These are phyloP conservation scores for Ascaphus truei DNA, from an alignment of 2,113 vertebrate species.

Conservation along the genomic window DNA sequence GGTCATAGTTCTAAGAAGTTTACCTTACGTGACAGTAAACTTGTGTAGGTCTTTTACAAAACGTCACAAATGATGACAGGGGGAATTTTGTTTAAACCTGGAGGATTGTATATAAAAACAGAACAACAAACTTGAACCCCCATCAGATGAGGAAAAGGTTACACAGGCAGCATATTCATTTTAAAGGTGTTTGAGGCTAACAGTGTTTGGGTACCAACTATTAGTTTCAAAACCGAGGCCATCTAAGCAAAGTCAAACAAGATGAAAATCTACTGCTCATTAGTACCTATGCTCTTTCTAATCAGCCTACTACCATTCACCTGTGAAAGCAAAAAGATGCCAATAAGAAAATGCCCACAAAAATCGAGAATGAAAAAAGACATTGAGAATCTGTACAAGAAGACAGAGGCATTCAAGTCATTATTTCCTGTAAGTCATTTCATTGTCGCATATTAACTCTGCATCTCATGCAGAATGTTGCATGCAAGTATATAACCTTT, in stretches of 20 bases:
- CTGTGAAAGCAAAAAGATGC: neutral
- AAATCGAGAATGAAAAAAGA: neutral
- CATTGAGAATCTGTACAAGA: neutral
- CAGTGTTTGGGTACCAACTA: neutral
- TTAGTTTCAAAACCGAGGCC: neutral
- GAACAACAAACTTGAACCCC: neutral
- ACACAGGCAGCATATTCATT: neutral
- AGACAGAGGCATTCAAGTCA: neutral
- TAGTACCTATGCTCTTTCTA: neutral
- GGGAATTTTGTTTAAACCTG: conserved; percentile 26
- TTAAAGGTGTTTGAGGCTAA: neutral
- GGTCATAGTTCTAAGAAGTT: conserved; percentile 31
- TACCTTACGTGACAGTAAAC: conserved; percentile 30
- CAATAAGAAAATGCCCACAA: neutral
- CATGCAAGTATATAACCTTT: neutral
- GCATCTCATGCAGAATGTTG: conserved; percentile 10
- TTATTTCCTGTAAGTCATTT: conserved; percentile 23
- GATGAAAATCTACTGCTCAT: neutral
- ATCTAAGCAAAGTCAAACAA: neutral
- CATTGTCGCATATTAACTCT: neutral
- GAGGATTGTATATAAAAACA: conserved; percentile 6
- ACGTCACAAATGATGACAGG: conserved; percentile 21
- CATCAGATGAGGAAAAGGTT: neutral
- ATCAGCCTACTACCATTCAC: neutral
- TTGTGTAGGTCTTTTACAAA: conserved; percentile 7